Evolutionary conservation across 1,140 invertebrate genomes (phyloP).

Genomic region (Drosophila paulistorum): DNA sequence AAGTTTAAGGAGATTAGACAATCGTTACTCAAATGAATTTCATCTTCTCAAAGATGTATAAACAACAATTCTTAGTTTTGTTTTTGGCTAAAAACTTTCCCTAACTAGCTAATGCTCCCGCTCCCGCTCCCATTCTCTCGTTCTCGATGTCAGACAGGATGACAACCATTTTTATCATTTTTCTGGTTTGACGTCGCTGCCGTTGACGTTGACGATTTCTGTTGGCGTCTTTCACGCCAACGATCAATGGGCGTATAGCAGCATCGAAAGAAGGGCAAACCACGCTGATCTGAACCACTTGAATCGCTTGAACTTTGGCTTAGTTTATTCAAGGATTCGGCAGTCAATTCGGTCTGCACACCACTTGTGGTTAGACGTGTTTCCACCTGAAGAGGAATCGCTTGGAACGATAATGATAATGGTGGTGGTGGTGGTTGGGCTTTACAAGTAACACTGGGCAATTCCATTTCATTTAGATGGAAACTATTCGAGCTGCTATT

Average conservation of each 20-base stretch:
- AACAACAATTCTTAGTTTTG: constrained; percentile 3
- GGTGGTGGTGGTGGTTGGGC: constrained; percentile 46
- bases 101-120: background rate
- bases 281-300: constrained; percentile 32
- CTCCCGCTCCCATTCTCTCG: background rate
- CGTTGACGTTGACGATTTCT: constrained; percentile 42
- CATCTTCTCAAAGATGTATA: background rate
- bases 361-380: constrained; percentile 75
- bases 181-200: constrained; percentile 13
- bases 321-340: constrained; percentile 64
- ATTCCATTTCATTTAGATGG: constrained; percentile 73
- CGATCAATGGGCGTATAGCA: constrained; percentile 81
- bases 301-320: constrained; percentile 48
- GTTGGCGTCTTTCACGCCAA: constrained; percentile 74
- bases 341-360: constrained; percentile 76
- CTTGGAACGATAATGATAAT: constrained; percentile 24
- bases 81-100: constrained; percentile 8
- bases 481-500: constrained; percentile 64
- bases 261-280: constrained; percentile 76
- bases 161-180: constrained; percentile 44
- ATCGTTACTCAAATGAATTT: background rate
- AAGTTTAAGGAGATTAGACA: no score
- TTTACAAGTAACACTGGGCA: constrained; percentile 75
- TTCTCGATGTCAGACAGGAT: constrained; percentile 71
- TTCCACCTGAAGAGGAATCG: constrained; percentile 50